phyloP scores from a whole-genome alignment of 2,113 vertebrate genomes.

The Amia ocellicauda region DNA sequence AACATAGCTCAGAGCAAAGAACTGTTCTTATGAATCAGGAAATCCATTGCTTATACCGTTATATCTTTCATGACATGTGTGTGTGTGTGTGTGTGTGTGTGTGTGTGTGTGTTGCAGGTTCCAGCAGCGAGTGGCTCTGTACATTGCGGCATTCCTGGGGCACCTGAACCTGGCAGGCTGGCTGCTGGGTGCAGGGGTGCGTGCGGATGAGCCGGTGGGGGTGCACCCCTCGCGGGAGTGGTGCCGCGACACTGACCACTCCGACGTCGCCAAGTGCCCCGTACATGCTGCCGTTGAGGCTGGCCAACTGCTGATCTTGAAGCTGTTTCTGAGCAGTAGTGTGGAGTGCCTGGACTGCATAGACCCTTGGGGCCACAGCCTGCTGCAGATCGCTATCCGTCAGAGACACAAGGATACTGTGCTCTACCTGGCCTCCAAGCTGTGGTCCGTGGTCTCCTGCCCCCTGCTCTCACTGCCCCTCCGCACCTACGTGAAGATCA shows the following conservation, averaged over 20 bases:
- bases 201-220: conserved; percentile 54
- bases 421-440: conserved; percentile 56
- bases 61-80: no score
- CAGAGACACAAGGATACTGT: conserved; percentile 55
- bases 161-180: conserved; percentile 66
- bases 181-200: conserved; percentile 55
- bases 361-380: conserved; percentile 46
- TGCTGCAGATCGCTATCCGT: conserved; percentile 54
- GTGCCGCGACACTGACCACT: conserved; percentile 62
- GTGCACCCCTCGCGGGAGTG: conserved; percentile 62
- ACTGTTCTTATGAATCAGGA: neutral
- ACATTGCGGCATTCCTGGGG: conserved; percentile 61
- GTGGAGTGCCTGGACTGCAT: conserved; percentile 53
- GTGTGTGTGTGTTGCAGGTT: conserved; percentile 59
- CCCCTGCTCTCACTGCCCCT: conserved; percentile 55
- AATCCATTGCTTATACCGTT: no score
- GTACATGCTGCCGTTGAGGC: conserved; percentile 60
- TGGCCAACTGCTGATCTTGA: conserved; percentile 63
- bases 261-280: conserved; percentile 57
- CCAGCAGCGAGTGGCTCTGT: conserved; percentile 67
- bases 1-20: neutral
- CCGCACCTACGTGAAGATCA: conserved; percentile 63
- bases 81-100: no score
- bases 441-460: conserved; percentile 57
- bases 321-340: conserved; percentile 62